Percentiles rank a stretch among this genome's conserved stretches.
Evolutionary conservation across 2,113 vertebrate genomes (phyloP).

Genomic region (Nansenia antarctica): DNA sequence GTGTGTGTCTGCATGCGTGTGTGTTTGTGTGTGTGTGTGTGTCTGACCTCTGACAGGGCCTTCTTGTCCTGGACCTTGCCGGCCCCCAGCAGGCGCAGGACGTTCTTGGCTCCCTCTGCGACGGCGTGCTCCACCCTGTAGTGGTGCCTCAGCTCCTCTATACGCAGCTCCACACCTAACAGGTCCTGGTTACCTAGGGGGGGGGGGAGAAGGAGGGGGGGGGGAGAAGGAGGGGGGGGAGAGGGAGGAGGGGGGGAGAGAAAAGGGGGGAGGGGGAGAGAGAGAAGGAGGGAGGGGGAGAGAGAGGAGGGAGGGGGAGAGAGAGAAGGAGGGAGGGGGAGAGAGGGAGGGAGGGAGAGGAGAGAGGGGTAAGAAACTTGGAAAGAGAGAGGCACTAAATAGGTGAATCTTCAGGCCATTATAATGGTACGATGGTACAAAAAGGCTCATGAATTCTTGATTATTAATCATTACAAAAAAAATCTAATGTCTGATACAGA

Average conservation of each 20-base stretch:
- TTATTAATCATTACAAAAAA: too few relatives aligned
- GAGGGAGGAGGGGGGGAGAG: background rate
- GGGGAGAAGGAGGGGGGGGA: background rate
- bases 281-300: slow-evolving; percentile 11
- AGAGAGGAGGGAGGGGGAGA: slow-evolving; percentile 17
- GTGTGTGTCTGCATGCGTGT: slow-evolving; percentile 9
- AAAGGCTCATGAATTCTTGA: too few relatives aligned
- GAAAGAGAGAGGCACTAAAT: too few relatives aligned
- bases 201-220: slow-evolving; percentile 2
- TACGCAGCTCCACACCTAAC: slow-evolving; percentile 83
- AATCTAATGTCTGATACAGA: too few relatives aligned
- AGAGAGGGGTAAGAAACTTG: background rate
- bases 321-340: background rate
- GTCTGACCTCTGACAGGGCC: slow-evolving; percentile 76
- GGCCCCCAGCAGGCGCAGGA: slow-evolving; percentile 82
- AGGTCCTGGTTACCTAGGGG: slow-evolving; percentile 80
- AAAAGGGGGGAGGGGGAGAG: slow-evolving; percentile 1
- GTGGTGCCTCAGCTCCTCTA: slow-evolving; percentile 89
- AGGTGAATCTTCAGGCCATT: too few relatives aligned
- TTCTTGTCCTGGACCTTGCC: slow-evolving; percentile 86
- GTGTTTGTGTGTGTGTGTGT: too few relatives aligned
- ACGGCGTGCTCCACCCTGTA: slow-evolving; percentile 89
- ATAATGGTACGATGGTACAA: too few relatives aligned
- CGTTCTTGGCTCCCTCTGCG: slow-evolving; percentile 89
- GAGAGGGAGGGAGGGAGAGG: background rate